Percentiles rank a stretch among this genome's conserved stretches.
These are phyloP conservation scores for Upupa epops DNA, from an alignment of 2,113 vertebrate genomes.

Conservation along the genomic window DNA sequence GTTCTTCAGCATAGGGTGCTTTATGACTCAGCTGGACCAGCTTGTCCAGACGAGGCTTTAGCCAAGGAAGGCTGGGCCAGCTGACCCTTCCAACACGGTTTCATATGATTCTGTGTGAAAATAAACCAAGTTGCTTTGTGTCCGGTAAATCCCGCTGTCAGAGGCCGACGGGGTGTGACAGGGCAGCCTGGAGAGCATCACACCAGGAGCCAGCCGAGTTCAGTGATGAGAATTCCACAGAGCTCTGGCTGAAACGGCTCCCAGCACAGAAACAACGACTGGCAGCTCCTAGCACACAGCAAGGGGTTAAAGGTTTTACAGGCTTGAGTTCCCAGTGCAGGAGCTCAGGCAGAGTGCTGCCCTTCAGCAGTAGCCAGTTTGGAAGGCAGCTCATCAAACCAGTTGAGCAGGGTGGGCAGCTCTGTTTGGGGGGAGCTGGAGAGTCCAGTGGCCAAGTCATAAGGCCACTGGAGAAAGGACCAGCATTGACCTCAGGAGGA, in stretches of 20 bases:
- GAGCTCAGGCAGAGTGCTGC: neutral
- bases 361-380: neutral
- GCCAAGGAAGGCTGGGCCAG: neutral
- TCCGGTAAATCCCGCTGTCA: neutral
- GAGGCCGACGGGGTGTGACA: neutral
- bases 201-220: neutral
- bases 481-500: neutral
- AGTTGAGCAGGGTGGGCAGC: neutral
- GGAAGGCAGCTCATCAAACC: neutral
- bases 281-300: accelerated
- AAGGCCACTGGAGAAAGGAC: accelerated
- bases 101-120: neutral
- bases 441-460: neutral
- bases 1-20: neutral
- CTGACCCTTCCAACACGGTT: neutral
- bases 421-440: neutral
- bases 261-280: accelerated
- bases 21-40: neutral
- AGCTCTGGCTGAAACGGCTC: neutral
- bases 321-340: neutral
- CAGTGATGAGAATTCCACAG: no score
- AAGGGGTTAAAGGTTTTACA: neutral
- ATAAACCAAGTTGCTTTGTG: neutral
- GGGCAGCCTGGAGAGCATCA: no score
- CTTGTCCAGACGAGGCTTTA: neutral